phyloP scores from a whole-genome alignment of 2,888 invertebrate genomes.

The Ceriagrion tenellum region DNA sequence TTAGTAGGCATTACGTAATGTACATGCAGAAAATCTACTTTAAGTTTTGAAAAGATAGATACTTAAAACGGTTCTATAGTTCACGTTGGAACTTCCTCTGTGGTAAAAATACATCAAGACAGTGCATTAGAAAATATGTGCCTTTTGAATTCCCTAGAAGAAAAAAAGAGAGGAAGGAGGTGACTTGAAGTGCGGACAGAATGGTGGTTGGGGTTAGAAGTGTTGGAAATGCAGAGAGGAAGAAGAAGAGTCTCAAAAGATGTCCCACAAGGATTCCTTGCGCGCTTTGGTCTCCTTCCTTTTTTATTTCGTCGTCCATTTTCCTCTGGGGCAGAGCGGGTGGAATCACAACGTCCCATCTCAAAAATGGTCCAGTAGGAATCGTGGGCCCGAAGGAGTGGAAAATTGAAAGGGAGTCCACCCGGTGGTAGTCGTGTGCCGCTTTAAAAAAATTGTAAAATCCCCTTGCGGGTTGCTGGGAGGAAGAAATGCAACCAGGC shows the following conservation, averaged over 20 bases:
- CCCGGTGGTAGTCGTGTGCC: background rate
- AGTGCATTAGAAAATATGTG: background rate
- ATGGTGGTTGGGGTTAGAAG: background rate
- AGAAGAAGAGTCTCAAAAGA: background rate
- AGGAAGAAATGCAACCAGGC: no score
- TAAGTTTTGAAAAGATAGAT: no score
- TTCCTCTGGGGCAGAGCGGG: background rate
- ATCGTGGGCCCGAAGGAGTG: background rate
- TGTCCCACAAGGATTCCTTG: background rate
- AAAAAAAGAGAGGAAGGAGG: background rate
- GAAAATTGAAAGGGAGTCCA: constrained; percentile 37
- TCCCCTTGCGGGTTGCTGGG: background rate
- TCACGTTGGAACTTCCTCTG: background rate
- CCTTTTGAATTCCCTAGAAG: background rate
- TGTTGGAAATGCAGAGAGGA: background rate
- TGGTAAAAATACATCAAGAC: background rate
- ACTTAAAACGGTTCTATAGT: no score
- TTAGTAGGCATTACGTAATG: no score
- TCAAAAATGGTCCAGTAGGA: constrained; percentile 21
- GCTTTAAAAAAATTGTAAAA: background rate
- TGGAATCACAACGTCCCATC: constrained; percentile 18
- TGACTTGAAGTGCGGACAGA: background rate
- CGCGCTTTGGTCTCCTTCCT: background rate
- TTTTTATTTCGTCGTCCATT: background rate
- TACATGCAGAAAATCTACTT: no score